A percentile compares a stretch with the other conserved stretches of the same genome.
Evolutionary conservation across 2,113 vertebrate genomes (phyloP).

Genomic region (Pygoscelis antarcticus): DNA sequence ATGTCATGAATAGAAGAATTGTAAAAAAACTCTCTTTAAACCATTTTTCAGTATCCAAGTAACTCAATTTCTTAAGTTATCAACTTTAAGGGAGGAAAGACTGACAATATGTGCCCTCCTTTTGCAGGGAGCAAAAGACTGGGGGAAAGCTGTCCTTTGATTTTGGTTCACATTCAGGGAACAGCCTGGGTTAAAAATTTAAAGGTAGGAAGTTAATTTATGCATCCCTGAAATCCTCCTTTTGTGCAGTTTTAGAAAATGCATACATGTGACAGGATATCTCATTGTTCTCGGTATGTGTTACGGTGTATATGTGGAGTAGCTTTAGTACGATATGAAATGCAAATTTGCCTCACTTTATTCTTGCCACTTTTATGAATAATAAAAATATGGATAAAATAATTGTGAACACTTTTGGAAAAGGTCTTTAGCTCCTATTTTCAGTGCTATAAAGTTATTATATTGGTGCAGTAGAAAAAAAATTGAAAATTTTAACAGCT

Average conservation of each 20-base stretch:
- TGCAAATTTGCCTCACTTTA: constrained; percentile 69
- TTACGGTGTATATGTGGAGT: constrained; percentile 62
- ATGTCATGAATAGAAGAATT: not conserved
- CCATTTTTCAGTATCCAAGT: not conserved
- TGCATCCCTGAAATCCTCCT: constrained; percentile 58
- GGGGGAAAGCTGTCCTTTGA: constrained; percentile 22
- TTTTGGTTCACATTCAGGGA: constrained; percentile 43
- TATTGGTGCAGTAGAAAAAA: constrained; percentile 6
- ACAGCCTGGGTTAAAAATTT: constrained; percentile 61
- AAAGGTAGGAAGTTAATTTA: constrained; percentile 69
- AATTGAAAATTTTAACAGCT: constrained; percentile 4
- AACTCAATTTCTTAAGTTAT: not conserved
- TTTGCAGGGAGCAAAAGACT: not conserved
- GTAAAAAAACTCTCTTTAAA: not conserved
- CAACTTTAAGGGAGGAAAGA: not conserved
- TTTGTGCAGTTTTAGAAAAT: constrained; percentile 64
- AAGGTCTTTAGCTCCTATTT: constrained; percentile 61
- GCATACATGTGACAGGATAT: constrained; percentile 59
- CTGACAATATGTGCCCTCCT: not conserved
- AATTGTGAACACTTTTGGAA: constrained; percentile 63
- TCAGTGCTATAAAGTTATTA: constrained; percentile 43
- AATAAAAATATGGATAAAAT: constrained; percentile 70
- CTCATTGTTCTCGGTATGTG: constrained; percentile 64
- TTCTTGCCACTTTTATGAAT: constrained; percentile 73
- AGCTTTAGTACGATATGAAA: constrained; percentile 59